phyloP scores from a whole-genome alignment of 2,797 vertebrate genomes.

The Cichlasoma orientale region DNA sequence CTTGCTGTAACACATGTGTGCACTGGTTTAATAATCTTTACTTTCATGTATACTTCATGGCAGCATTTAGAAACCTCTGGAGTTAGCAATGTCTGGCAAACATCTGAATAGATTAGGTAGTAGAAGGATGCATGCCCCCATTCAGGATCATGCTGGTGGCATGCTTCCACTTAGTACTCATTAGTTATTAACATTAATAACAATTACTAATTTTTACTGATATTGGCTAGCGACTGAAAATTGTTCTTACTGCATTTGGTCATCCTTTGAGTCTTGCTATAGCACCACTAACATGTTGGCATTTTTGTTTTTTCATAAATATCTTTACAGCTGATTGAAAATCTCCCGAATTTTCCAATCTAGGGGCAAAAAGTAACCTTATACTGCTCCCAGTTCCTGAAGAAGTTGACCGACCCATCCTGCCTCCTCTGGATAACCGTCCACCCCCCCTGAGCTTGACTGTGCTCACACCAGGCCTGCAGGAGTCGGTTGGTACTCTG shows the following conservation, averaged over 20 bases:
- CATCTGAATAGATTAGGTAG: neutral
- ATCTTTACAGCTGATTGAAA: too few relatives aligned
- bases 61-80: neutral
- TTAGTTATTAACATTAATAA: neutral
- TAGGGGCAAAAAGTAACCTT: slow-evolving; percentile 76
- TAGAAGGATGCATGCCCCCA: neutral
- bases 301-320: too few relatives aligned
- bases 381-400: slow-evolving; percentile 91
- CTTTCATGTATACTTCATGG: neutral
- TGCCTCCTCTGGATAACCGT: slow-evolving; percentile 90
- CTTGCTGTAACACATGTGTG: slow-evolving; percentile 77
- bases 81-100: neutral
- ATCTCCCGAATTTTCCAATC: too few relatives aligned
- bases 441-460: slow-evolving; percentile 86
- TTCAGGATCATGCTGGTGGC: neutral
- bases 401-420: slow-evolving; percentile 92
- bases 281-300: too few relatives aligned
- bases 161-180: neutral
- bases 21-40: neutral
- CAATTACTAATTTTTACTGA: too few relatives aligned
- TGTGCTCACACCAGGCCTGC: slow-evolving; percentile 92
- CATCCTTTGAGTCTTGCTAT: too few relatives aligned
- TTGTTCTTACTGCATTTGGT: too few relatives aligned
- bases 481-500: slow-evolving; percentile 79
- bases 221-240: too few relatives aligned